Conservation (phyloP, 2,888 invertebrate genomes). For the Heliothis peltigera region DNA sequence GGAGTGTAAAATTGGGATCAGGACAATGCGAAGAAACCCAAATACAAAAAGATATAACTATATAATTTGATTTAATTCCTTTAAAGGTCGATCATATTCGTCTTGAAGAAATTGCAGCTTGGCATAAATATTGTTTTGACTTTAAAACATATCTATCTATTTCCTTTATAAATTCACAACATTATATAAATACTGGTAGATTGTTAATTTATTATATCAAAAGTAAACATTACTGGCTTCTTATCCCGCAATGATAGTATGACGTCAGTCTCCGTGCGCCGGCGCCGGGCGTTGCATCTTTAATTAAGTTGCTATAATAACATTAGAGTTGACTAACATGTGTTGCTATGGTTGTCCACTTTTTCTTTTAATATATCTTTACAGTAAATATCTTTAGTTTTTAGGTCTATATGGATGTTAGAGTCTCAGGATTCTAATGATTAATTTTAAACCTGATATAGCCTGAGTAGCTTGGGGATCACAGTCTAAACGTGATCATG, state of each 20-base stretch:
- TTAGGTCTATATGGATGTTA: no score
- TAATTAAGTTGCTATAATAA: slow-evolving; percentile 59
- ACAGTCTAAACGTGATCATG: no score
- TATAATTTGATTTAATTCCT: no score
- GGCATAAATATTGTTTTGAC: background rate
- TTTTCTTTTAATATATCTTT: background rate
- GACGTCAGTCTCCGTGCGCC: slow-evolving; percentile 54
- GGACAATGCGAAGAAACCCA: no score
- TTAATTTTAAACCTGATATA: no score
- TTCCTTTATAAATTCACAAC: background rate
- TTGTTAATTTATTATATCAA: slow-evolving; percentile 6
- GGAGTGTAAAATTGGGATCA: no score
- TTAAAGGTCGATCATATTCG: no score
- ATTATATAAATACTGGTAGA: background rate
- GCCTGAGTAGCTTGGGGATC: no score
- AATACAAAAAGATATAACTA: no score
- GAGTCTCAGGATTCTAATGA: no score
- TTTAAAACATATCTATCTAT: background rate
- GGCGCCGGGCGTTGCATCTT: slow-evolving; percentile 58
- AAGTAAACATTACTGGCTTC: slow-evolving; percentile 14
- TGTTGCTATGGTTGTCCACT: slow-evolving; percentile 47
- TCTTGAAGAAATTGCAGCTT: no score
- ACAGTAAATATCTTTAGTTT: no score
- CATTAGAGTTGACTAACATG: slow-evolving; percentile 52
- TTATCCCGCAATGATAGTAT: slow-evolving; percentile 34